Percentiles rank a stretch among this genome's conserved stretches.
phyloP scores from a whole-genome alignment of 2,888 invertebrate genomes.

The Netelia inedita region DNA sequence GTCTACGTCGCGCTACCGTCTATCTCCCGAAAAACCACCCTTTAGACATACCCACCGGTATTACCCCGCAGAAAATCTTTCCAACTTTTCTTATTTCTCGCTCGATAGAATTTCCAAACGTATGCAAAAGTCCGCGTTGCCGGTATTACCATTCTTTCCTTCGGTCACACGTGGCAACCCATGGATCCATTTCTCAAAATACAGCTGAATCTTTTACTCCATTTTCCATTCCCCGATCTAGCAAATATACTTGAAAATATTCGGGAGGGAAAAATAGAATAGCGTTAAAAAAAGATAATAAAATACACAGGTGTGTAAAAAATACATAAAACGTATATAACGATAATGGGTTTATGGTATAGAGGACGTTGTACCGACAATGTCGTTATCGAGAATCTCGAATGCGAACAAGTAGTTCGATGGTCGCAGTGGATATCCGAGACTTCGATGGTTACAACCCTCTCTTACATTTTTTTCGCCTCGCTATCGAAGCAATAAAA shows the following conservation, averaged over 20 bases:
- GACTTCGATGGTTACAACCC: slow-evolving; percentile 12
- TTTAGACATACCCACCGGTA: no score
- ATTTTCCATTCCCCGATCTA: not conserved
- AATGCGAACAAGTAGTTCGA: slow-evolving; percentile 42
- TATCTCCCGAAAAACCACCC: no score
- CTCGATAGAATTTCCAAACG: not conserved
- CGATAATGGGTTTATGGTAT: slow-evolving; percentile 31
- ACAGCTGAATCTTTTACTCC: slow-evolving; percentile 8
- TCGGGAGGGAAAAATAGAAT: not conserved
- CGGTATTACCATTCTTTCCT: not conserved
- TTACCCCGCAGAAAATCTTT: not conserved
- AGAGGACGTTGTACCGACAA: not conserved
- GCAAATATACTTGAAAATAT: not conserved
- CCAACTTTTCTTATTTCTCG: slow-evolving; percentile 18
- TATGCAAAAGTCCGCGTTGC: not conserved
- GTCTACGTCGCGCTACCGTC: not conserved
- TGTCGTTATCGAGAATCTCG: slow-evolving; percentile 30
- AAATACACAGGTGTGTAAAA: not conserved
- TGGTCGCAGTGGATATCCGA: slow-evolving; percentile 34
- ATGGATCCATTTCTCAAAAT: slow-evolving; percentile 8
- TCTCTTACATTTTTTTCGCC: slow-evolving; percentile 3
- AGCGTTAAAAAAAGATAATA: not conserved
- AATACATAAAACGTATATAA: slow-evolving; percentile 10
- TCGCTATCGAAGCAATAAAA: slow-evolving; percentile 43
- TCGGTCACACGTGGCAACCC: slow-evolving; percentile 8